phyloP scores from a whole-genome alignment of 2,113 vertebrate species.

The Cariama cristata region DNA sequence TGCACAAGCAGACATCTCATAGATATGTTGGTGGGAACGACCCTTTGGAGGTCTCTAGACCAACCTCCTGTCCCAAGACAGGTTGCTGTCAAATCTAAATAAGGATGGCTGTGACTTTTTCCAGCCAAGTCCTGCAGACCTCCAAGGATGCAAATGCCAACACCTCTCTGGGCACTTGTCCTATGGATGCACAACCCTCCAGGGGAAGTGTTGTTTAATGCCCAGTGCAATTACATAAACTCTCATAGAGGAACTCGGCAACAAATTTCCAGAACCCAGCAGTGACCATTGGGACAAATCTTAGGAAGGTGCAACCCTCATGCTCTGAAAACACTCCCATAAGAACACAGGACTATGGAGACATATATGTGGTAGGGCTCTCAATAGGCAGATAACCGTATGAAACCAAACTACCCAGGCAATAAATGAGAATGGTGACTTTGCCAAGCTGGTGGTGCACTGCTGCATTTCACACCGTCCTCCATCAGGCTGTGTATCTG shows the following conservation, averaged over 20 bases:
- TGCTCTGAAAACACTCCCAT: not conserved
- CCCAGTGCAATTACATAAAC: not conserved
- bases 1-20: not conserved
- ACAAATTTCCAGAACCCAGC: not conserved
- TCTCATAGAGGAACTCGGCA: not conserved
- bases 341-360: not conserved
- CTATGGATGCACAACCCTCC: rapidly evolving
- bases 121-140: not conserved
- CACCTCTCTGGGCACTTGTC: not conserved
- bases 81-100: not conserved
- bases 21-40: not conserved
- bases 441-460: not conserved
- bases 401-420: not conserved
- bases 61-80: not conserved
- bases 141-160: not conserved
- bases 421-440: not conserved
- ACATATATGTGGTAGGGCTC: not conserved
- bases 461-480: not conserved
- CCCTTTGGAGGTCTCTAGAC: not conserved
- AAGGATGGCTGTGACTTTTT: not conserved
- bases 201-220: not conserved
- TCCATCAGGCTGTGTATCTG: not conserved
- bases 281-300: no score
- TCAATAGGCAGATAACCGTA: not conserved
- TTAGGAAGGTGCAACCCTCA: not conserved